Base-by-base conservation (phyloP, 2,113 vertebrate genomes). In the Corythornis madagascariensis region DNA sequence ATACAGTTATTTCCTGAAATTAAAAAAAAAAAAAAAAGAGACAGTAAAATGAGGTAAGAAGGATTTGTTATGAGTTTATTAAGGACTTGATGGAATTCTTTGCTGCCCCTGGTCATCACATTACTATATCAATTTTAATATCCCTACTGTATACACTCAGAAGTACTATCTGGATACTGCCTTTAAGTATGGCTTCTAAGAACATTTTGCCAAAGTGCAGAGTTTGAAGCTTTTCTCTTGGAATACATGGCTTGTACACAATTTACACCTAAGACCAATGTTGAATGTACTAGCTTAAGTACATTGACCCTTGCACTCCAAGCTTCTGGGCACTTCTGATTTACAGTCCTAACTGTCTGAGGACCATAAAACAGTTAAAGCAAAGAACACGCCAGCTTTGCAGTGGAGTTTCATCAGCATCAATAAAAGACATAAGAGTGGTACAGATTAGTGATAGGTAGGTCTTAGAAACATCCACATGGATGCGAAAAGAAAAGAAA, bases 251-350 rank as follows among this genome's bases (percentile, higher is more conserved):
- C 42, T 87, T 85, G 87, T 91, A 10, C 87, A 55, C 60, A 67
- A 73, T 82, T 59, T 76, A 57, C 38, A 33, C 33, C 67, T 47
- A 85, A 83, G 31, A 89, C 67, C 60, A 63, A 1, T 0, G 0
- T 11, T 72, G 85, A 96, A 91, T 87, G 63, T 69, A 66, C 59
- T 94, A 66, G 33, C 89, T 84, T 52, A 72, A 94, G 88, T 91
- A 89, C 69, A 73, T 88, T 95, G 93, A 95, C 88, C 85, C 75
- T 91, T 91, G 88, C 75, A 70, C 92, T 95, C 25, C 82, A 86
- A n/a, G 82, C 71, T 94, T 86, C 60, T 90, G 69, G 82, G 67
- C 60, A 83, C 85, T 92, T 90, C 60, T 80, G 60, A 50, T 94
- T 95, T 95, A 95, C 64, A 71, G 56, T 56, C 83, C 84, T 63